Conservation (phyloP, 2,797 vertebrate genomes). For the Gymnothorax javanicus region DNA sequence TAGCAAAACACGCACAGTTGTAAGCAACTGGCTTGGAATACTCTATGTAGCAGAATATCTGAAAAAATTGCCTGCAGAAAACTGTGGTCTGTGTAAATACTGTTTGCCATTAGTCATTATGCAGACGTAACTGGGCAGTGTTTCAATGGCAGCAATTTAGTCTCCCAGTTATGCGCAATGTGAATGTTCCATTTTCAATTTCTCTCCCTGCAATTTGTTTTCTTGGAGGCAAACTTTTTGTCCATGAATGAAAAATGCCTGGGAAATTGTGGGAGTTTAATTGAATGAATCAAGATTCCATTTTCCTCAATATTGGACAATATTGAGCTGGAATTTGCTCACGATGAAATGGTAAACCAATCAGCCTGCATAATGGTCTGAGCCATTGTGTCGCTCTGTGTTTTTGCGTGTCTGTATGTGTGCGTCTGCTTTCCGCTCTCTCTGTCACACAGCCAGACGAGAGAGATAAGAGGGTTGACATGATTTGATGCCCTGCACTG, state of each 20-base stretch:
- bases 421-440: neutral
- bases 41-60: neutral
- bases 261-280: slow-evolving; percentile 12
- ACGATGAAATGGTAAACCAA: neutral
- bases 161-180: neutral
- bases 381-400: neutral
- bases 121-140: neutral
- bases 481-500: too few species aligned
- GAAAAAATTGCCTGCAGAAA: neutral
- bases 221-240: slow-evolving; percentile 1
- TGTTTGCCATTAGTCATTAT: neutral
- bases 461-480: neutral
- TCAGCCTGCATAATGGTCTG: slow-evolving; percentile 10
- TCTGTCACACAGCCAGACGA: neutral
- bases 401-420: neutral
- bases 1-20: neutral
- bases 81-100: neutral
- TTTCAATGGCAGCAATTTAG: neutral
- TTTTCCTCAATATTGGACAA: neutral
- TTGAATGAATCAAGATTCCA: neutral
- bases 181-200: neutral
- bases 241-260: slow-evolving; percentile 3
- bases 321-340: neutral
- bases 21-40: neutral
- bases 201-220: neutral